Conservation (phyloP, 2,797 vertebrate genomes). For the Heterohyrax brucei region DNA sequence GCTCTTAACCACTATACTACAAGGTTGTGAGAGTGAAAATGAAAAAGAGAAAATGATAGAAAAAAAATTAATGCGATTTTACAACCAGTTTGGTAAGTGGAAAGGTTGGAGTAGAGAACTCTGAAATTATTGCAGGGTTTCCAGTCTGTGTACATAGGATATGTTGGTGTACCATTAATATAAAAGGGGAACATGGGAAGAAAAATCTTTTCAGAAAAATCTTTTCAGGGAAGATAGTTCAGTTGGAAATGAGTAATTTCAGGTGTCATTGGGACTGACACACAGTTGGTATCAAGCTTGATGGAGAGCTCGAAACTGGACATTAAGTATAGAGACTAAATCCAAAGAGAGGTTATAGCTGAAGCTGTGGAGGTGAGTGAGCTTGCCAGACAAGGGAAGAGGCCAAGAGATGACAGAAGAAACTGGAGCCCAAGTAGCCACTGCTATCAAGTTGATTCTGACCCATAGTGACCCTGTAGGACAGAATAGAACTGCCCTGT, state of each 20-base stretch:
- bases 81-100: not conserved
- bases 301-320: not conserved
- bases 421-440: not conserved
- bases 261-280: not conserved
- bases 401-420: not conserved
- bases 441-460: too few relatives aligned
- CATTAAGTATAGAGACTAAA: not conserved
- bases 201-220: slow-evolving; percentile 3
- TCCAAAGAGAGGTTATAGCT: not conserved
- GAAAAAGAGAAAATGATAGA: not conserved
- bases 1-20: too few relatives aligned
- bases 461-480: too few relatives aligned
- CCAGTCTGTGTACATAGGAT: not conserved
- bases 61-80: slow-evolving; percentile 31
- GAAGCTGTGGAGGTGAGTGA: not conserved
- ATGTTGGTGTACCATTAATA: not conserved
- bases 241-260: not conserved
- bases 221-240: slow-evolving; percentile 7
- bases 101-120: not conserved
- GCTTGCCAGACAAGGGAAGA: not conserved
- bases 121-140: not conserved
- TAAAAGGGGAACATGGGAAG: not conserved
- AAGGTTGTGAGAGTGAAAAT: too few relatives aligned
- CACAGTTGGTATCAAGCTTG: not conserved
- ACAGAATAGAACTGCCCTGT: too few relatives aligned